Percentiles rank a stretch among this genome's conserved stretches.
Evolutionary conservation across 2,888 invertebrate genomes (phyloP).

Genomic region (Andricus quercusramuli): DNA sequence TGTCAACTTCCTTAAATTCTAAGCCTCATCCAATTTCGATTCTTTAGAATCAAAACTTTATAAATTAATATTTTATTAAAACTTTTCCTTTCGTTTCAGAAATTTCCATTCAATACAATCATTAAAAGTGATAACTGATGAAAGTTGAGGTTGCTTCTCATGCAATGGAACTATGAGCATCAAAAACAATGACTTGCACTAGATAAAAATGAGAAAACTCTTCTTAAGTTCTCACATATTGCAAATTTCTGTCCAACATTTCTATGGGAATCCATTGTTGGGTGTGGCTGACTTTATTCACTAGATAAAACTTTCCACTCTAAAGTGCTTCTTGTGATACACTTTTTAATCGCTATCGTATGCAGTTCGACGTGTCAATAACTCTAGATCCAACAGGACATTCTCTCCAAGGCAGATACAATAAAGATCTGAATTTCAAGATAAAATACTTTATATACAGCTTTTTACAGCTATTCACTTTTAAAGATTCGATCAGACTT

Average conservation of each 20-base stretch:
- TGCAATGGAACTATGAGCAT: conserved; percentile 31
- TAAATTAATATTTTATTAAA: not conserved
- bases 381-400: not conserved
- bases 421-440: not conserved
- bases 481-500: not conserved
- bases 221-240: conserved; percentile 27
- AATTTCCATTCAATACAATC: not conserved
- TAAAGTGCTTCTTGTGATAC: conserved; percentile 35
- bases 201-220: conserved; percentile 21
- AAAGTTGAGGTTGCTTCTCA: conserved; percentile 1
- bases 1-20: not conserved
- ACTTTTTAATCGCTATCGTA: conserved; percentile 13
- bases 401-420: not conserved
- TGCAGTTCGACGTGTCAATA: conserved; percentile 25
- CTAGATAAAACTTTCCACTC: conserved; percentile 32
- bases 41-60: not conserved
- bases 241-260: conserved; percentile 36
- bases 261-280: conserved; percentile 39
- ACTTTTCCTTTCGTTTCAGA: not conserved
- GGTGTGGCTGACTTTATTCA: conserved; percentile 34
- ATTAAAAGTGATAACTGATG: conserved; percentile 7
- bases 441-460: not conserved
- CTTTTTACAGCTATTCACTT: not conserved
- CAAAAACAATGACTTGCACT: conserved; percentile 36
- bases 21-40: not conserved